Evolutionary conservation across 2,888 invertebrate genomes (phyloP).

Genomic region (Elysia crispata): DNA sequence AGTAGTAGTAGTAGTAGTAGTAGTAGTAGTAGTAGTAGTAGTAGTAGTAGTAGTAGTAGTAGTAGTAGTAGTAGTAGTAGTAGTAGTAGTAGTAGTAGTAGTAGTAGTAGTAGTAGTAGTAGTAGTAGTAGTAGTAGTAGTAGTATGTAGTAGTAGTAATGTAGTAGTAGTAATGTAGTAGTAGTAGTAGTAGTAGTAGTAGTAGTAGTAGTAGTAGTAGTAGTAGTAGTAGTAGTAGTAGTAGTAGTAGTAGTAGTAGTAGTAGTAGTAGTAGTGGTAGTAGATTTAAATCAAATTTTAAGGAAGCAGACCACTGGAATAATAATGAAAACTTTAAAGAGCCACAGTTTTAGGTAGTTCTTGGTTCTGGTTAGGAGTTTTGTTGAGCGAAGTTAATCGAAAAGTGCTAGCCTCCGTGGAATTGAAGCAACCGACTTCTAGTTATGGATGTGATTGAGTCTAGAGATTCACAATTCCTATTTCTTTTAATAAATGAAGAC

Average conservation of each 20-base stretch:
- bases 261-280: neutral
- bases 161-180: neutral
- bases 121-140: conserved; percentile 6
- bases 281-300: too few relatives aligned
- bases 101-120: conserved; percentile 10
- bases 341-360: too few relatives aligned
- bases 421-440: too few relatives aligned
- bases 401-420: too few relatives aligned
- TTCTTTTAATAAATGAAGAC: too few relatives aligned
- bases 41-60: conserved; percentile 11
- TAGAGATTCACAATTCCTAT: too few relatives aligned
- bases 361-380: too few relatives aligned
- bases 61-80: conserved; percentile 3
- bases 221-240: neutral
- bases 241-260: neutral
- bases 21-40: conserved; percentile 3
- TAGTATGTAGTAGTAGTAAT: too few relatives aligned
- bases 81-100: conserved; percentile 20
- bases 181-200: neutral
- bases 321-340: too few relatives aligned
- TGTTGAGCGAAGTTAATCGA: too few relatives aligned
- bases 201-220: neutral
- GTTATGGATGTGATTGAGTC: too few relatives aligned
- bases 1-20: neutral
- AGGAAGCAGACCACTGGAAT: too few relatives aligned